Percentiles rank a stretch among this genome's conserved stretches.
Conservation (phyloP, 2,113 vertebrate genomes). For the Ranitomeya variabilis region DNA sequence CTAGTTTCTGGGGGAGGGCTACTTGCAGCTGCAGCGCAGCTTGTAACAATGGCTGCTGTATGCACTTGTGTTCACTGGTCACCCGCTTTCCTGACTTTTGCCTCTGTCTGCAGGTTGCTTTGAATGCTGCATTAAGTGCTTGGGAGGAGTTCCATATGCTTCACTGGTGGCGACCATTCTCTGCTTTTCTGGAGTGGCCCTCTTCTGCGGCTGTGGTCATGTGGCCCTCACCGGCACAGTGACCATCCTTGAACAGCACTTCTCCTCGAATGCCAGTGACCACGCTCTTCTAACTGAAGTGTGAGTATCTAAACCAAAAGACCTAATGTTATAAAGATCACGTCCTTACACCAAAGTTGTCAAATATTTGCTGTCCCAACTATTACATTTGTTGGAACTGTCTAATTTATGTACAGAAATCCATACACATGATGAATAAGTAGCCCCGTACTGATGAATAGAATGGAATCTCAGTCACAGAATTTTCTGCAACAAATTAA, state of each 20-base stretch:
- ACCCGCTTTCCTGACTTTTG: slow-evolving; percentile 14
- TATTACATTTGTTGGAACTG: no score
- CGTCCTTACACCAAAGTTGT: not conserved
- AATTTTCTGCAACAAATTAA: no score
- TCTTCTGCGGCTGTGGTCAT: slow-evolving; percentile 96
- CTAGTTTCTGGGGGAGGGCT: slow-evolving; percentile 32
- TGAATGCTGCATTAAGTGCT: slow-evolving; percentile 98
- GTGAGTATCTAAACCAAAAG: slow-evolving; percentile 74
- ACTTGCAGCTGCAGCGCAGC: slow-evolving; percentile 29
- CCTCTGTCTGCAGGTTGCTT: slow-evolving; percentile 86
- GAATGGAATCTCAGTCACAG: no score
- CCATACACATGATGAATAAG: no score
- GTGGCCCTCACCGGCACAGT: slow-evolving; percentile 91
- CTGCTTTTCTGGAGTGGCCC: slow-evolving; percentile 95
- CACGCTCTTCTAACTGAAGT: slow-evolving; percentile 88
- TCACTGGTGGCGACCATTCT: slow-evolving; percentile 97
- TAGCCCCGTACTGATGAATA: no score
- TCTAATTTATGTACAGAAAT: no score
- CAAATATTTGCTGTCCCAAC: no score
- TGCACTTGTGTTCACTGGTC: slow-evolving; percentile 29
- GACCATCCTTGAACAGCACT: slow-evolving; percentile 88
- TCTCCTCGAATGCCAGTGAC: slow-evolving; percentile 85
- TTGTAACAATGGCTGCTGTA: slow-evolving; percentile 32
- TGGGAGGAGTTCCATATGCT: slow-evolving; percentile 96
- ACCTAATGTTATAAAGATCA: not conserved